These are phyloP conservation scores for Drosophila athabasca DNA, from an alignment of 1,140 invertebrate species.

Conservation along the genomic window DNA sequence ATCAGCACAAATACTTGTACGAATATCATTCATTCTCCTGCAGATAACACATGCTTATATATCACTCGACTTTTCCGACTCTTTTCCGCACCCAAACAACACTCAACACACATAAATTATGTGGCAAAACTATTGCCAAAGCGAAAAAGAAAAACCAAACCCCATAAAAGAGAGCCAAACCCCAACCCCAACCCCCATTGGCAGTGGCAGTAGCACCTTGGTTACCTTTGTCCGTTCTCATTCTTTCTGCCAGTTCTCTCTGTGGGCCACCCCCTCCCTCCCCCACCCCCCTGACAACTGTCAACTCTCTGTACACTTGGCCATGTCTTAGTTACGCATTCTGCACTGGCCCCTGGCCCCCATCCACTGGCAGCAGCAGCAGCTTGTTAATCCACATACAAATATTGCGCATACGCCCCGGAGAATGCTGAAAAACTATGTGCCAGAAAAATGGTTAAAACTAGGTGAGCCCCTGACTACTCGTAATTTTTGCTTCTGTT, in stretches of 20 bases:
- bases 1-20: too few species aligned
- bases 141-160: conserved; percentile 20
- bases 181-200: conserved; percentile 11
- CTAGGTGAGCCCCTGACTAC: conserved; percentile 51
- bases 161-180: conserved; percentile 6
- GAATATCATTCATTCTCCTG: too few species aligned
- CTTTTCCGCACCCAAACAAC: not conserved
- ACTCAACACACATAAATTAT: conserved; percentile 40
- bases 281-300: conserved; percentile 40
- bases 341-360: conserved; percentile 10
- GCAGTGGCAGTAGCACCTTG: conserved; percentile 38
- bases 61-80: too few species aligned
- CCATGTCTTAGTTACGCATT: conserved; percentile 41
- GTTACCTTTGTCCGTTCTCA: conserved; percentile 70
- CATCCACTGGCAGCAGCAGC: conserved; percentile 11
- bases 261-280: conserved; percentile 1
- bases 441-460: conserved; percentile 10
- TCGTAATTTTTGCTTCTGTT: conserved; percentile 20
- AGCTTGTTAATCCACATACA: conserved; percentile 73
- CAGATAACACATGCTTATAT: too few species aligned
- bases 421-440: conserved; percentile 25
- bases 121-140: conserved; percentile 49
- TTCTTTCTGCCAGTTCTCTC: conserved; percentile 27
- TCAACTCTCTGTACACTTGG: conserved; percentile 47
- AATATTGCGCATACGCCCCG: conserved; percentile 70